These are phyloP conservation scores for Coremacera marginata DNA, from an alignment of 2,888 invertebrate genomes.

Conservation along the genomic window DNA sequence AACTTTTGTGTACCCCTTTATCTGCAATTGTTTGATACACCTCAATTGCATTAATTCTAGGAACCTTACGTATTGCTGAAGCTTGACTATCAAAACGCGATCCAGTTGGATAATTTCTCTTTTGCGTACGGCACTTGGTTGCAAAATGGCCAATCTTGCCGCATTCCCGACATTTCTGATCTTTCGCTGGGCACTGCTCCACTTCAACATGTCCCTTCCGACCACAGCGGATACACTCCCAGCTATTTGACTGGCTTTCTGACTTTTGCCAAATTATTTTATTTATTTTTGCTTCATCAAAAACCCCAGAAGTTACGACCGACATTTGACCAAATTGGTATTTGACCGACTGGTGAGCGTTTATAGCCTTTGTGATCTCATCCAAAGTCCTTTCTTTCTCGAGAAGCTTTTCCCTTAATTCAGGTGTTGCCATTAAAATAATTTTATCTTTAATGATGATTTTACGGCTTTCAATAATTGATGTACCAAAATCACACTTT, in stretches of 20 bases:
- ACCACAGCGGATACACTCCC: neutral
- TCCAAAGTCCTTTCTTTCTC: neutral
- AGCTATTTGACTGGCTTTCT: neutral
- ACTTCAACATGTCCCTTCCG: neutral
- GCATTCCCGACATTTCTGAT: neutral
- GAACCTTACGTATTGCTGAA: neutral
- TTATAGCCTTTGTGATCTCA: neutral
- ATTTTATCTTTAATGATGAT: no score
- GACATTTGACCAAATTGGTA: neutral
- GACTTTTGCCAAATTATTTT: neutral
- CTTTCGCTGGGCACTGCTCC: neutral
- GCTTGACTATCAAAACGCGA: neutral
- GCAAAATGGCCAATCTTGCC: neutral
- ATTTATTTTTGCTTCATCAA: neutral
- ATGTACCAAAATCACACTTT: no score
- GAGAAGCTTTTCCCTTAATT: neutral
- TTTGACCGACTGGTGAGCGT: neutral
- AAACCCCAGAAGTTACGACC: neutral
- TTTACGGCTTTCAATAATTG: no score
- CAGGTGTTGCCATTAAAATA: neutral
- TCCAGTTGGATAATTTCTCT: neutral
- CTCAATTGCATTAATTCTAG: neutral
- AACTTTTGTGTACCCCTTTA: neutral
- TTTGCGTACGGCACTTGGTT: neutral
- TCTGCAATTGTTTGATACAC: neutral